Evolutionary conservation across 2,113 vertebrate species (phyloP), one percentile per base, ranked within the genome.

Genomic region (Brachyhypopomus occidentalis): DNA sequence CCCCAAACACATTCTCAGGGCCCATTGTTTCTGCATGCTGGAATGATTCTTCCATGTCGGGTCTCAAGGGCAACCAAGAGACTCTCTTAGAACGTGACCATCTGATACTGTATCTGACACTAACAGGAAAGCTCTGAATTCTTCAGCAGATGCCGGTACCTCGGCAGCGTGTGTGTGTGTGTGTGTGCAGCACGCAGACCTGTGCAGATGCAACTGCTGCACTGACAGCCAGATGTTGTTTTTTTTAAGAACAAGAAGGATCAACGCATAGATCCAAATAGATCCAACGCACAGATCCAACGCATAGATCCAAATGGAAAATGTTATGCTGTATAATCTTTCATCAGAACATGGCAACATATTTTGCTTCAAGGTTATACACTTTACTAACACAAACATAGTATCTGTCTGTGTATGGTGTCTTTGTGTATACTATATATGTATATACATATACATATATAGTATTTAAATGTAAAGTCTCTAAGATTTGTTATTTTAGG

Each of bases 31-130:
- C 59, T 66, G 25, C 52, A 34, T 60, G 67, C 36, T 76, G 74
- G 70, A 66, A 67, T 20, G 59, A 20, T 82, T 20, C 52, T 78
- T 36, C 30, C 58, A 38, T 34, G 20, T 41, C 41, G 80, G 41
- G 58, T 75, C 70, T 66, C 81, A 86, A 86, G 69, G 84, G 67
- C 77, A 86, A 83, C 74, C 74, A 62, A 52, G 17, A 3, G 25
- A 23, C 72, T 30, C n/a, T 69, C 75, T 69, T 30, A 30, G 36
- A 75, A 75, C 58, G 27, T 75, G 72, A 62, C 34, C 74, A 70
- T 81, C 72, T 69, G 72, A 80, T 66, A 80, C 58, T 80, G 72
- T 80, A 72, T 76, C 77, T 67, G 36, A 41, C 30, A 70, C 6
- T 69, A 78, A 38, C 48, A 19, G 27, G n/a, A 59, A 69, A 66